Percentiles rank a stretch among this genome's conserved stretches.
These are phyloP conservation scores for Takifugu rubripes DNA, from an alignment of 2,797 vertebrate genomes.

Conservation along the genomic window DNA sequence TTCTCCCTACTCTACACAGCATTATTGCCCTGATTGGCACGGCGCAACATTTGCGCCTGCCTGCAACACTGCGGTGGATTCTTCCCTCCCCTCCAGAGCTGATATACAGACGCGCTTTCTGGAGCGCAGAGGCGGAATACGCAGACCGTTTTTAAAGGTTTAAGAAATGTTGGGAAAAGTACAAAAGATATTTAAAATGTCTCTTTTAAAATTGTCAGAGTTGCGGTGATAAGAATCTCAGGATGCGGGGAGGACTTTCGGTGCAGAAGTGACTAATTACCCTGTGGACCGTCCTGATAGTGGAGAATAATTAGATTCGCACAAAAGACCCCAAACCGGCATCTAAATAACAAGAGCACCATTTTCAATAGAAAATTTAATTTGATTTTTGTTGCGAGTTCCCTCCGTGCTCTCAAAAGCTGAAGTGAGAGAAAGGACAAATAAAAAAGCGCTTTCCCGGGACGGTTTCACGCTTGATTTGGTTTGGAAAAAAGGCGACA, in stretches of 20 bases:
- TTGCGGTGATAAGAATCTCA: constrained; percentile 66
- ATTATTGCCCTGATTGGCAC: constrained; percentile 38
- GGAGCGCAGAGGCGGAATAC: constrained; percentile 5
- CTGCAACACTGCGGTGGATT: constrained; percentile 21
- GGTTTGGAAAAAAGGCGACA: constrained; percentile 31
- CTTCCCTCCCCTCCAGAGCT: constrained; percentile 1
- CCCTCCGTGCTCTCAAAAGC: constrained; percentile 40
- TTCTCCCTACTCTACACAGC: constrained; percentile 19
- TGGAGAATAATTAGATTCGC: constrained; percentile 72
- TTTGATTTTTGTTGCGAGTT: constrained; percentile 65
- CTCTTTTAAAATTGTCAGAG: constrained; percentile 64
- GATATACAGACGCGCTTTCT: constrained; percentile 33
- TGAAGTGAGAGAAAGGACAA: constrained; percentile 40
- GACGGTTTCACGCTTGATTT: constrained; percentile 43
- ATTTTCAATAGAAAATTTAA: constrained; percentile 69
- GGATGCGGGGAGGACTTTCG: constrained; percentile 66
- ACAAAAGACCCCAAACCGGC: constrained; percentile 69
- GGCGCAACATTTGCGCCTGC: constrained; percentile 31
- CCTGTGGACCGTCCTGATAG: constrained; percentile 70
- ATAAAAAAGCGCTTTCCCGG: constrained; percentile 28
- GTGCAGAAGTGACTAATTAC: constrained; percentile 75
- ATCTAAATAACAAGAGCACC: constrained; percentile 74
- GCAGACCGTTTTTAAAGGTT: not conserved
- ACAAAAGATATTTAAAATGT: constrained; percentile 50
- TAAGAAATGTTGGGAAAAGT: not conserved